phyloP scores from a whole-genome alignment of 2,888 invertebrate genomes.

The Pachydiplax longipennis region DNA sequence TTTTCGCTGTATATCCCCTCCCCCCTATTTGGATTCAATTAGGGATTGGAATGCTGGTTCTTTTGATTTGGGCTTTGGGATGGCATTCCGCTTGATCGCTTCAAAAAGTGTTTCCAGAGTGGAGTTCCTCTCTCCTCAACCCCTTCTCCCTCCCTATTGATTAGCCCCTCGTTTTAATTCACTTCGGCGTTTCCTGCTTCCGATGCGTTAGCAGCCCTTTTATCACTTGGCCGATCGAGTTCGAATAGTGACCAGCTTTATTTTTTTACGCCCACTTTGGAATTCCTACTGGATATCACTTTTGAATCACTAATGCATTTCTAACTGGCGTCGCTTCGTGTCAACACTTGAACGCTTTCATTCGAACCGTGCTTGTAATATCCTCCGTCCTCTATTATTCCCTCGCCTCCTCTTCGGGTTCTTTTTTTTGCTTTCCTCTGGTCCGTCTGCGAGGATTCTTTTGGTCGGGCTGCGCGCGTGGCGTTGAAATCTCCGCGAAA shows the following conservation, averaged over 20 bases:
- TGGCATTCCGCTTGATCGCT: slow-evolving; percentile 40
- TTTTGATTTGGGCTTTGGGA: slow-evolving; percentile 40
- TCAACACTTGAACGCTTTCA: neutral
- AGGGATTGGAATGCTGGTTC: slow-evolving; percentile 44
- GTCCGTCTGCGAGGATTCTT: neutral
- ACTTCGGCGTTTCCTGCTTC: neutral
- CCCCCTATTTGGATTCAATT: slow-evolving; percentile 35
- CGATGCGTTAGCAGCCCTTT: neutral
- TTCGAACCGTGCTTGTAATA: neutral
- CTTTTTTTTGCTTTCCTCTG: neutral
- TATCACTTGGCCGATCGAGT: neutral
- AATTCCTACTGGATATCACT: neutral
- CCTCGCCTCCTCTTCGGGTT: neutral
- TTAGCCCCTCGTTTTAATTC: slow-evolving; percentile 2
- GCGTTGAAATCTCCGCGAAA: neutral
- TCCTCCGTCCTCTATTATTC: neutral
- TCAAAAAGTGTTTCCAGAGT: slow-evolving; percentile 35
- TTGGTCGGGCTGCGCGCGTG: neutral
- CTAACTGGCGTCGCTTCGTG: neutral
- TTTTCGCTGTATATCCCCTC: neutral
- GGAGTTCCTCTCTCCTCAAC: neutral
- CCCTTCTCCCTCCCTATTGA: neutral
- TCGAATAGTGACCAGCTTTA: neutral
- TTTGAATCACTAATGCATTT: slow-evolving; percentile 1
- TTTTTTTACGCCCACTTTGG: neutral